Conservation (phyloP, 2,113 vertebrate species). For the Cololabis saira region DNA sequence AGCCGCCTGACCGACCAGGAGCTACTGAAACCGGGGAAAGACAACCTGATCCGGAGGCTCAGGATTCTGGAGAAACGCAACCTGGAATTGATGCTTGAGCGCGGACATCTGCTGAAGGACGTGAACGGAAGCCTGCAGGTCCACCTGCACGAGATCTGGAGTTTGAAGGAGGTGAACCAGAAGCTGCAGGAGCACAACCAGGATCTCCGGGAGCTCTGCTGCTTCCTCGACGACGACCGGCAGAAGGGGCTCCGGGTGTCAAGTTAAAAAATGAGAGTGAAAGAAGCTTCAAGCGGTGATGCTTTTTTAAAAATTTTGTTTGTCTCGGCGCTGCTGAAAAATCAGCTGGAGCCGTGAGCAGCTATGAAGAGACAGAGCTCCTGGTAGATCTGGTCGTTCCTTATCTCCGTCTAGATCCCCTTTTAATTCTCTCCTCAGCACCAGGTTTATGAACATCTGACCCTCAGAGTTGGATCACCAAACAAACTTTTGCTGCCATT, state of each 20-base stretch:
- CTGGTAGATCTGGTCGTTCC: too few relatives aligned
- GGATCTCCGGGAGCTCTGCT: constrained; percentile 95
- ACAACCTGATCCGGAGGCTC: constrained; percentile 89
- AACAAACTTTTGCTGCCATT: too few relatives aligned
- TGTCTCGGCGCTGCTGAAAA: too few relatives aligned
- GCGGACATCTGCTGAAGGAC: constrained; percentile 95
- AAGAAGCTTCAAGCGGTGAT: too few relatives aligned
- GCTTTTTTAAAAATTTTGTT: too few relatives aligned
- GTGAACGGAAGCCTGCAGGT: constrained; percentile 94
- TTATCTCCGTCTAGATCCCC: too few relatives aligned
- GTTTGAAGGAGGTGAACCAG: constrained; percentile 95
- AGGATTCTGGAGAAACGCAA: constrained; percentile 87
- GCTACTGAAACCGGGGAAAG: constrained; percentile 89
- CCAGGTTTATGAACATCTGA: too few relatives aligned
- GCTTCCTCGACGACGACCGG: constrained; percentile 95
- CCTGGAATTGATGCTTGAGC: constrained; percentile 94
- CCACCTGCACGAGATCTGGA: constrained; percentile 95
- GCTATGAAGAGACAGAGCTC: too few relatives aligned
- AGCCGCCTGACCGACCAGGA: constrained; percentile 91
- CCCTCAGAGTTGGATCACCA: too few relatives aligned
- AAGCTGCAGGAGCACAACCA: constrained; percentile 97
- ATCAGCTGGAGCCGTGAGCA: too few relatives aligned
- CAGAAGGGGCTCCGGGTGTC: constrained; percentile 94
- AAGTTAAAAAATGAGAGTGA: too few relatives aligned
- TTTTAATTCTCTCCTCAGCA: too few relatives aligned